These are phyloP conservation scores for Chrysocyon brachyurus DNA, from an alignment of 2,797 vertebrate species.

Conservation along the genomic window DNA sequence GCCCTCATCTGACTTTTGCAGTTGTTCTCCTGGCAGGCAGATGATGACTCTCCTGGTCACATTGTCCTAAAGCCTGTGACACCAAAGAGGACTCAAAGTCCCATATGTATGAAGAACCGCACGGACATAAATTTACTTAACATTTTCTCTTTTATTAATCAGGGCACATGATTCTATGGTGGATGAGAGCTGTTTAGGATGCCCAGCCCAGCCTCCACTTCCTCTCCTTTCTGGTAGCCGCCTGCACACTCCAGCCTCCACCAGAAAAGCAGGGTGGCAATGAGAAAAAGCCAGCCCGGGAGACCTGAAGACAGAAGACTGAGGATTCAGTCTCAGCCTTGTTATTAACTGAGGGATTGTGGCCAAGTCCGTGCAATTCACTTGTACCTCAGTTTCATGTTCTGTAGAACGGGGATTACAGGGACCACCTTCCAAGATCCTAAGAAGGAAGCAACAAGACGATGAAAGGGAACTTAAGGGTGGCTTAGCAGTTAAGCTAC, in stretches of 20 bases:
- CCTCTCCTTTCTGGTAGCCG: background rate
- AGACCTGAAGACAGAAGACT: background rate
- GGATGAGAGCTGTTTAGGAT: background rate
- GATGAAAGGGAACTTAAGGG: background rate
- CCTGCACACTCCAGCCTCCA: background rate
- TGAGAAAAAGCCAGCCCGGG: background rate
- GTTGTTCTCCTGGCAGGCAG: accelerated
- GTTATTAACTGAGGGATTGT: background rate
- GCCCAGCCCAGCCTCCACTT: background rate
- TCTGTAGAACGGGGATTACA: slow-evolving; percentile 10
- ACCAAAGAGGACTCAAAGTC: background rate
- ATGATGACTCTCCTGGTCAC: background rate
- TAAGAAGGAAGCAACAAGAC: background rate
- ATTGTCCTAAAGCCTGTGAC: background rate
- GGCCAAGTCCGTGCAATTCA: background rate
- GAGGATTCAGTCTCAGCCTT: background rate
- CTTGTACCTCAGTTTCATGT: background rate
- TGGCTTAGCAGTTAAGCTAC: too few relatives aligned
- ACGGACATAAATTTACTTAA: background rate
- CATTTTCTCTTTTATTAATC: background rate
- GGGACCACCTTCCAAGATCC: background rate
- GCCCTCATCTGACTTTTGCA: background rate
- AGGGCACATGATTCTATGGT: background rate
- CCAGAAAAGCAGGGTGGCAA: background rate
- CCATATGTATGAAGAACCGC: background rate